Percentiles rank a stretch among this genome's conserved stretches.
phyloP scores from a whole-genome alignment of 2,113 vertebrate species.

The Aviceda subcristata region DNA sequence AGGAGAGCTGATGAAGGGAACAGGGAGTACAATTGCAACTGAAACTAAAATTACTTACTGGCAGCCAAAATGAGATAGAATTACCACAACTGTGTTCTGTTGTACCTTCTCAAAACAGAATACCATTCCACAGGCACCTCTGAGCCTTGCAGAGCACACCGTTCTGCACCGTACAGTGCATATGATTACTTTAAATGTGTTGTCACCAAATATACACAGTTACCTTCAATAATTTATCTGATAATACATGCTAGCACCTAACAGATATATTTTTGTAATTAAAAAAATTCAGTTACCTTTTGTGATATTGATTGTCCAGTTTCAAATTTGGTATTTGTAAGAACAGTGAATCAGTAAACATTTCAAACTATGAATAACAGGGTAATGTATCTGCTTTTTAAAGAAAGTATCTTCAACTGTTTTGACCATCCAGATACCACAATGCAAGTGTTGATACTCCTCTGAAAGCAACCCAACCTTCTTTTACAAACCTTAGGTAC shows the following conservation, averaged over 20 bases:
- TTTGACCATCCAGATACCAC: neutral
- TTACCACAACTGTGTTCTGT: neutral
- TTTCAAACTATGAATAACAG: neutral
- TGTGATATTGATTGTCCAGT: neutral
- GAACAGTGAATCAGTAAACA: neutral
- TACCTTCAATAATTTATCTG: neutral
- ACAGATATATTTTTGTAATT: neutral
- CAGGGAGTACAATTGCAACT: neutral
- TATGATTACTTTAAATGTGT: neutral
- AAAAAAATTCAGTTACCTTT: neutral
- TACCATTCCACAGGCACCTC: neutral
- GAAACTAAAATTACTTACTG: neutral
- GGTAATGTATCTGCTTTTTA: neutral
- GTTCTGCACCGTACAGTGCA: neutral
- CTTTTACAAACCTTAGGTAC: neutral
- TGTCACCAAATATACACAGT: neutral
- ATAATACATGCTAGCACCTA: neutral
- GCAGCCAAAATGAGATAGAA: neutral
- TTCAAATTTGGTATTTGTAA: neutral
- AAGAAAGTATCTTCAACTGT: neutral
- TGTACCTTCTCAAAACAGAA: neutral
- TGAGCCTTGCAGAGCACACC: neutral
- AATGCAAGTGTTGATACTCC: neutral
- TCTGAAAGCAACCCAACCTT: neutral
- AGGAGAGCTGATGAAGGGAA: neutral